Percentiles rank a stretch among this genome's conserved stretches.
These are phyloP conservation scores for Adoxophyes honmai DNA, from an alignment of 1,140 invertebrate genomes.

Conservation along the genomic window DNA sequence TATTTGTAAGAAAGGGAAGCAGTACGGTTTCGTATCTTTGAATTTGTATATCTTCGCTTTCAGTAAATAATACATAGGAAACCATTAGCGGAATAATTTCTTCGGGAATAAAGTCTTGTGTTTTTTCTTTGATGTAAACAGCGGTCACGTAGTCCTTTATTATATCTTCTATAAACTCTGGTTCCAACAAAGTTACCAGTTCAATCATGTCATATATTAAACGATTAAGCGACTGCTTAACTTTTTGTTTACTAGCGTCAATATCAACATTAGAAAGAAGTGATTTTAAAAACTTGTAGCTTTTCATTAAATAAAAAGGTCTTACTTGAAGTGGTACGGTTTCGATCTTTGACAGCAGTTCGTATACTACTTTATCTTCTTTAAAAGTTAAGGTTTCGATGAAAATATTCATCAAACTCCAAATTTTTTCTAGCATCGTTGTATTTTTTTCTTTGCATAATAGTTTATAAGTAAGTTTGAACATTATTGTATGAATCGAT, in stretches of 20 bases:
- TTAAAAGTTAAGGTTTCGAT: constrained; percentile 43
- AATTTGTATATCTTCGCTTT: constrained; percentile 31
- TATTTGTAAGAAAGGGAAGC: constrained; percentile 30
- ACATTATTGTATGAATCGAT: constrained; percentile 45
- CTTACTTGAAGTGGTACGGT: constrained; percentile 34
- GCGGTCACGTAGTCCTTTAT: constrained; percentile 34
- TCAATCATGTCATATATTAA: constrained; percentile 29
- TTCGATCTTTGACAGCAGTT: constrained; percentile 31
- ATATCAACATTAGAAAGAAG: constrained; percentile 21
- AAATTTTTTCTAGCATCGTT: constrained; percentile 28
- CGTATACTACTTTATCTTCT: constrained; percentile 45
- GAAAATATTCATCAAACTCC: constrained; percentile 40
- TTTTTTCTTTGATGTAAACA: constrained; percentile 24
- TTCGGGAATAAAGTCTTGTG: neutral
- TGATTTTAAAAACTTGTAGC: constrained; percentile 40
- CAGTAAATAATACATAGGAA: constrained; percentile 32
- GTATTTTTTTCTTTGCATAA: constrained; percentile 43
- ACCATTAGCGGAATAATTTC: constrained; percentile 29
- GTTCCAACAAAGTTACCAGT: constrained; percentile 35
- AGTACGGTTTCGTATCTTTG: constrained; percentile 38
- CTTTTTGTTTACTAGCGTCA: constrained; percentile 21
- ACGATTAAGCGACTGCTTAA: constrained; percentile 9
- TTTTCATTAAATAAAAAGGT: constrained; percentile 35
- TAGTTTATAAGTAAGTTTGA: constrained; percentile 40
- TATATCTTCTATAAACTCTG: constrained; percentile 34